Percentiles rank a stretch among this genome's conserved stretches.
Evolutionary conservation across 2,888 invertebrate species (phyloP).

Genomic region (Pseudococcus longispinus): DNA sequence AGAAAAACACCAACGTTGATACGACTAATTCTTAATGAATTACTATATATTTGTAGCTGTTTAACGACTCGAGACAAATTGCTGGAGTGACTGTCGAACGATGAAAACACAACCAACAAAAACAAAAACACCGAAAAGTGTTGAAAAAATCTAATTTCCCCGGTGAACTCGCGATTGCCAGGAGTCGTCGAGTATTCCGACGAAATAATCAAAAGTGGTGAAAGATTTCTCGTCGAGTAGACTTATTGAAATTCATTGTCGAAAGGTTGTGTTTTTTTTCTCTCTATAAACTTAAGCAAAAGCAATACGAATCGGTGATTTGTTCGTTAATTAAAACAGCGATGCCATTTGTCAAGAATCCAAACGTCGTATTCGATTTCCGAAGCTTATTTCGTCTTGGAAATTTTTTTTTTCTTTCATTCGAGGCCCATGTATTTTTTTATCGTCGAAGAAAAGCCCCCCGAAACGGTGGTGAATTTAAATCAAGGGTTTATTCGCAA

Average conservation of each 20-base stretch:
- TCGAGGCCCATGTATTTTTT: neutral
- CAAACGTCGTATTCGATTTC: neutral
- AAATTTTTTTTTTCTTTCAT: neutral
- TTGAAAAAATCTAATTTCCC: neutral
- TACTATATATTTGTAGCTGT: neutral
- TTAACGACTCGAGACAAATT: constrained; percentile 23
- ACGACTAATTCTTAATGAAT: neutral
- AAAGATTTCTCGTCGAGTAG: neutral
- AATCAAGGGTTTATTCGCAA: neutral
- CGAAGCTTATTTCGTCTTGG: neutral
- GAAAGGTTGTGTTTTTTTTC: neutral
- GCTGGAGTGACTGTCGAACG: neutral
- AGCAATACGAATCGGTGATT: neutral
- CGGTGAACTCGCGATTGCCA: neutral
- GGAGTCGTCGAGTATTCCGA: neutral
- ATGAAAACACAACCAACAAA: neutral
- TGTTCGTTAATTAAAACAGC: constrained; percentile 22
- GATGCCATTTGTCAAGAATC: neutral
- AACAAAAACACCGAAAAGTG: neutral
- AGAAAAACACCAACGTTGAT: neutral
- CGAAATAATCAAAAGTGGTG: neutral
- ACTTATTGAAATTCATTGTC: neutral
- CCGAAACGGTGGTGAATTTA: neutral
- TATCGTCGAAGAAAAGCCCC: neutral
- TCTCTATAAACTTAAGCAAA: neutral